phyloP scores from a whole-genome alignment of 2,888 invertebrate species.

The Altica lythri region DNA sequence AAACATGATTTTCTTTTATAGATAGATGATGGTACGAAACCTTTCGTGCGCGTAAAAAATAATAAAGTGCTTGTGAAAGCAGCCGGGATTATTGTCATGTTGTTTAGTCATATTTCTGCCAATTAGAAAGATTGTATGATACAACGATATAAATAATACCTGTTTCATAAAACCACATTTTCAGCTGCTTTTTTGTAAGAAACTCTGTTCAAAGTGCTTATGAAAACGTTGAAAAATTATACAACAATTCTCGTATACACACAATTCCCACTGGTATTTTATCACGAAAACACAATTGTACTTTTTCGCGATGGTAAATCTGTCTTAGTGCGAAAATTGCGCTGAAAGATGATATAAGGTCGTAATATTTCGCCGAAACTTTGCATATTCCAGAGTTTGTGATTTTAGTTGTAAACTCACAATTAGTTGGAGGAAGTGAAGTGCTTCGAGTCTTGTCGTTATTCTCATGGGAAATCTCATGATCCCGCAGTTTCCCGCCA shows the following conservation, averaged over 20 bases:
- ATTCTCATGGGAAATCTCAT: conserved; percentile 51
- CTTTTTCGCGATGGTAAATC: conserved; percentile 36
- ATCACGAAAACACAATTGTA: conserved; percentile 34
- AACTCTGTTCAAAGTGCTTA: conserved; percentile 23
- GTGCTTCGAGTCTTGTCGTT: conserved; percentile 44
- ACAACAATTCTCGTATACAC: conserved; percentile 31
- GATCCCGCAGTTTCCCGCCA: conserved; percentile 41
- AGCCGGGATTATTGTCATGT: too few species aligned
- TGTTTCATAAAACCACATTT: conserved; percentile 12
- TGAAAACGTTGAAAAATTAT: conserved; percentile 31
- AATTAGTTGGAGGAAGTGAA: conserved; percentile 49
- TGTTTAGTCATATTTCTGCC: conserved; percentile 19
- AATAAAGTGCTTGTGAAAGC: too few species aligned
- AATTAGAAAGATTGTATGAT: conserved; percentile 19
- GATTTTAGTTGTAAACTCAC: conserved; percentile 48
- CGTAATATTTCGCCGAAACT: conserved; percentile 42
- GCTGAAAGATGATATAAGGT: conserved; percentile 36
- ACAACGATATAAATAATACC: conserved; percentile 11
- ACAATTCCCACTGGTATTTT: conserved; percentile 32
- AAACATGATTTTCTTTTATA: too few species aligned
- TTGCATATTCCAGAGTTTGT: conserved; percentile 43
- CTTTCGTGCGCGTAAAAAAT: too few species aligned
- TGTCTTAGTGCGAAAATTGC: conserved; percentile 36
- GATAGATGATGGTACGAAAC: too few species aligned
- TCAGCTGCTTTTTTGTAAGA: conserved; percentile 9